Evolutionary conservation across 2,888 invertebrate genomes (phyloP).

Genomic region (Chymomyza amoena): DNA sequence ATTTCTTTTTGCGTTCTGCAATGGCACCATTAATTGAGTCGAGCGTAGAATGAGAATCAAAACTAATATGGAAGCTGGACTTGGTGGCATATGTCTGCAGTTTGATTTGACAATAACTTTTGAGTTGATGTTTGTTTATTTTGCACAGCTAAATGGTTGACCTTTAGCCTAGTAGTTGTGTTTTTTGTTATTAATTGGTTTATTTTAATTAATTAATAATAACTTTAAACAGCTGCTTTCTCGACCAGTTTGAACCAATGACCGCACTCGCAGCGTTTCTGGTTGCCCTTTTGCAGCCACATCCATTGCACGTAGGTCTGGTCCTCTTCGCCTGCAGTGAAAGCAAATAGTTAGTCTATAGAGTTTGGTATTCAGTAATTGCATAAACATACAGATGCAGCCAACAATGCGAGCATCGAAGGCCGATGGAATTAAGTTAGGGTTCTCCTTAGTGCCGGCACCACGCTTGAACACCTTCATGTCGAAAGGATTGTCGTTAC

Average conservation of each 20-base stretch:
- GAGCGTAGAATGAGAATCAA: not conserved
- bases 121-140: slow-evolving; percentile 60
- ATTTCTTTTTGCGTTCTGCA: slow-evolving; percentile 4
- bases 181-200: slow-evolving; percentile 60
- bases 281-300: slow-evolving; percentile 94
- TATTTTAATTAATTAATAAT: slow-evolving; percentile 67
- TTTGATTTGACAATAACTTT: slow-evolving; percentile 16
- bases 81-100: not conserved
- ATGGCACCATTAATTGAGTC: slow-evolving; percentile 11
- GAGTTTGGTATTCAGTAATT: not conserved
- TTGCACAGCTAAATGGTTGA: slow-evolving; percentile 69
- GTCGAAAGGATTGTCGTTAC: slow-evolving; percentile 93
- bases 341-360: not conserved
- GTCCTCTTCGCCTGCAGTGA: slow-evolving; percentile 88
- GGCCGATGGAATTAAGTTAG: slow-evolving; percentile 94
- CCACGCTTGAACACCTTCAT: slow-evolving; percentile 90
- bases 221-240: slow-evolving; percentile 84
- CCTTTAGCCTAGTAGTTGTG: slow-evolving; percentile 71
- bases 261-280: slow-evolving; percentile 96
- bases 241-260: slow-evolving; percentile 96
- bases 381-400: slow-evolving; percentile 87
- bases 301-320: slow-evolving; percentile 94
- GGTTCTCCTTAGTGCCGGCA: slow-evolving; percentile 89
- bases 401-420: slow-evolving; percentile 94
- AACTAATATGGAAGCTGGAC: slow-evolving; percentile 8